phyloP scores from a whole-genome alignment of 2,113 vertebrate species.

The Ameiurus melas region DNA sequence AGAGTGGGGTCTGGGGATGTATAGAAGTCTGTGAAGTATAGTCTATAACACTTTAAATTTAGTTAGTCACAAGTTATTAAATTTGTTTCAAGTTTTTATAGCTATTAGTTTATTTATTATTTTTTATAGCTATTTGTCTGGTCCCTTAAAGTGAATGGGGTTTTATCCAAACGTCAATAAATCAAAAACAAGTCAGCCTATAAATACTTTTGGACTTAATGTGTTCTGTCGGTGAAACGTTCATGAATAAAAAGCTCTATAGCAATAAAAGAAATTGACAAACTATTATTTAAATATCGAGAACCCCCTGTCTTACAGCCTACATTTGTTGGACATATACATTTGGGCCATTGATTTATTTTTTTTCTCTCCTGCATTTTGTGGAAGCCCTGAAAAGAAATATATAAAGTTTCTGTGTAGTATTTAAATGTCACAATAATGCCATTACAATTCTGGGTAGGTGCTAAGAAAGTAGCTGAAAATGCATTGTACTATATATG shows the following conservation, averaged over 20 bases:
- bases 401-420: neutral
- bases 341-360: neutral
- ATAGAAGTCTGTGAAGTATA: neutral
- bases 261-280: neutral
- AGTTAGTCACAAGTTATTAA: neutral
- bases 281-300: neutral
- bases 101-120: neutral
- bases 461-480: neutral
- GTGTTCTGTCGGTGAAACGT: neutral
- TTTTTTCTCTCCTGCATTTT: neutral
- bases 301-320: neutral
- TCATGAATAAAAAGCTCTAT: neutral
- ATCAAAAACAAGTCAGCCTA: neutral
- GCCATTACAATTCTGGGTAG: neutral
- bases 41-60: slow-evolving; percentile 3
- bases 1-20: neutral
- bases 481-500: neutral
- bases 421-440: slow-evolving; percentile 11
- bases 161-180: neutral
- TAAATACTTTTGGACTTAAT: neutral
- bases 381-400: neutral
- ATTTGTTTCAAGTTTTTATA: neutral
- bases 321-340: neutral
- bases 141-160: neutral
- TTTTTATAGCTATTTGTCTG: too few species aligned